phyloP scores from a whole-genome alignment of 2,113 vertebrate species.

The Rhinolophus sinicus region DNA sequence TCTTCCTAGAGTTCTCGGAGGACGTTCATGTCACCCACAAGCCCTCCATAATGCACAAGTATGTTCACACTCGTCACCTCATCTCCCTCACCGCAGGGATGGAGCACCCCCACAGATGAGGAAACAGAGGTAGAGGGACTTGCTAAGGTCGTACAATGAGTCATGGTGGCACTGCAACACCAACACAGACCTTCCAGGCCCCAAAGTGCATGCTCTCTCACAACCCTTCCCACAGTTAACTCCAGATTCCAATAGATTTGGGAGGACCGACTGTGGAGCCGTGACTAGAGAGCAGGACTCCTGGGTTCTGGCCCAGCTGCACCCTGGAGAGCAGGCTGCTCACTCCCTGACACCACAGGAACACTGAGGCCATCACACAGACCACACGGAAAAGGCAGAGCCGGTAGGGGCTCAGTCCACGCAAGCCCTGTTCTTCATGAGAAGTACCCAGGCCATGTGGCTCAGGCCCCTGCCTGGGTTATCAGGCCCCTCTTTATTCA shows the following conservation, averaged over 20 bases:
- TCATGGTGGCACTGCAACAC: fast-evolving
- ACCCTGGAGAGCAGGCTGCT: background rate
- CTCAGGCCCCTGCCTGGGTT: background rate
- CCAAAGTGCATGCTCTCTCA: background rate
- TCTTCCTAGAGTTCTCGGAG: background rate
- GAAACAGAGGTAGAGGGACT: background rate
- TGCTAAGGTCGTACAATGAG: background rate
- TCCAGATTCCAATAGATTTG: background rate
- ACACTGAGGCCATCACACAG: fast-evolving
- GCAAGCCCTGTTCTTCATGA: background rate
- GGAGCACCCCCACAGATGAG: background rate
- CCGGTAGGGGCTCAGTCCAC: fast-evolving
- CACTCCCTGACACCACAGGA: fast-evolving
- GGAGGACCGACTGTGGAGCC: too few species aligned
- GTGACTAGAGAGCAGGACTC: background rate
- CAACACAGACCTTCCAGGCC: background rate
- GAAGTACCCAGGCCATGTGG: fast-evolving
- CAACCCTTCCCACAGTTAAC: background rate
- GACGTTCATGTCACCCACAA: background rate
- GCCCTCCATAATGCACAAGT: background rate
- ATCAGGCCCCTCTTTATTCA: background rate
- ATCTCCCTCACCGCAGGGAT: fast-evolving
- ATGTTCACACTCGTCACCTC: background rate
- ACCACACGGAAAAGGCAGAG: background rate
- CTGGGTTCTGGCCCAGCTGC: background rate